Evolutionary conservation across 2,797 vertebrate species (phyloP).

Genomic region (Acrossocheilus wenchowensis): DNA sequence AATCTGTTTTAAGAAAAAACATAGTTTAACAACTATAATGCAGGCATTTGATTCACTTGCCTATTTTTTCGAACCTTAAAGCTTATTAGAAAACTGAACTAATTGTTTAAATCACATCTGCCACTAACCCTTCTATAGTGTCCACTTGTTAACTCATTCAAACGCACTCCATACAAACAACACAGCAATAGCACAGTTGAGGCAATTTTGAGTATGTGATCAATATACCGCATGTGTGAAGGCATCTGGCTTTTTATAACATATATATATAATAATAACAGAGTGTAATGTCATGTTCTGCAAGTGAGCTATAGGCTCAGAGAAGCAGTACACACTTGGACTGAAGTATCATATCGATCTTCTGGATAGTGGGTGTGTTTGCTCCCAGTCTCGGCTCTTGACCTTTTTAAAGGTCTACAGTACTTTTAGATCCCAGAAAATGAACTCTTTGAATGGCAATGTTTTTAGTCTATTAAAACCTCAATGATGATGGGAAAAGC

Average conservation of each 20-base stretch:
- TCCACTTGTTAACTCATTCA: background rate
- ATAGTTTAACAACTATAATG: background rate
- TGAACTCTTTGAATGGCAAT: conserved; percentile 1
- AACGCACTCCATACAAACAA: background rate
- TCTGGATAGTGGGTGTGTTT: conserved; percentile 42
- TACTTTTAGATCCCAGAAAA: conserved; percentile 17
- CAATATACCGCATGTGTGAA: conserved; percentile 1
- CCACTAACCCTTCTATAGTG: background rate
- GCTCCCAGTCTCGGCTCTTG: conserved; percentile 28
- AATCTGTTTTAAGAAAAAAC: background rate
- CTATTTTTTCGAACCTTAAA: background rate
- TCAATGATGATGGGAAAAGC: background rate
- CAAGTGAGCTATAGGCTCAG: conserved; percentile 58
- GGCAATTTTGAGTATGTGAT: conserved; percentile 8
- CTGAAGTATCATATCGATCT: conserved; percentile 52
- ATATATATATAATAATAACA: conserved; percentile 43
- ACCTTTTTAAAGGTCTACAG: conserved; percentile 46
- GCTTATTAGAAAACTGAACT: background rate
- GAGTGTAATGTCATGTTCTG: conserved; percentile 53
- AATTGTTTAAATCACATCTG: background rate
- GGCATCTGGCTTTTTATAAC: background rate
- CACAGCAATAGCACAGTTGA: background rate
- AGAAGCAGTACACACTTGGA: conserved; percentile 56
- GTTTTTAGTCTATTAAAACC: conserved; percentile 25
- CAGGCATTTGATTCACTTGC: background rate